Evolutionary conservation across 2,888 invertebrate species (phyloP).

Genomic region (Cantharis lateralis): DNA sequence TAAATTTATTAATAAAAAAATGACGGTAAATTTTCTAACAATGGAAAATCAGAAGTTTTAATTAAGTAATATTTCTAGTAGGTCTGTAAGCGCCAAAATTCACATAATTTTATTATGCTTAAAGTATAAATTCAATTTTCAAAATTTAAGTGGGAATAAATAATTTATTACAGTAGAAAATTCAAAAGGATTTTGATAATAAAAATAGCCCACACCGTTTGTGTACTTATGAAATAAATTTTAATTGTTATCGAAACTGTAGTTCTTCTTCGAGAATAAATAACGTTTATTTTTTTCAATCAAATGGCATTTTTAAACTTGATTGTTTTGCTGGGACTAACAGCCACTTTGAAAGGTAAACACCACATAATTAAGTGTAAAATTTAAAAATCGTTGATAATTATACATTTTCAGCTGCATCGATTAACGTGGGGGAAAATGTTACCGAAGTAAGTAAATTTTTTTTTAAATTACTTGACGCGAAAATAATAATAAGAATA

Average conservation of each 20-base stretch:
- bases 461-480: neutral
- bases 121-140: neutral
- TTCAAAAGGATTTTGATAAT: neutral
- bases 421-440: neutral
- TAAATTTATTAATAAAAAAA: too few relatives aligned
- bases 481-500: too few relatives aligned
- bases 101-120: neutral
- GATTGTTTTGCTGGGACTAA: neutral
- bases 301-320: neutral
- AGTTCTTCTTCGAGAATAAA: neutral
- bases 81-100: neutral
- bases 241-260: neutral
- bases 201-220: neutral
- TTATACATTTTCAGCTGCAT: neutral
- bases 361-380: neutral
- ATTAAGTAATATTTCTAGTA: neutral
- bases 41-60: too few relatives aligned
- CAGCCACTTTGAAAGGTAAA: neutral
- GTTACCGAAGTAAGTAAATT: neutral
- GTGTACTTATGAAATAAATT: neutral
- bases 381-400: neutral
- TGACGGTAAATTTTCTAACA: too few relatives aligned
- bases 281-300: neutral
- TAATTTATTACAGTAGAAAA: neutral
- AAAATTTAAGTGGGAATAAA: neutral